phyloP scores from a whole-genome alignment of 2,797 vertebrate genomes.

The Sebastiscus albofasciatus region DNA sequence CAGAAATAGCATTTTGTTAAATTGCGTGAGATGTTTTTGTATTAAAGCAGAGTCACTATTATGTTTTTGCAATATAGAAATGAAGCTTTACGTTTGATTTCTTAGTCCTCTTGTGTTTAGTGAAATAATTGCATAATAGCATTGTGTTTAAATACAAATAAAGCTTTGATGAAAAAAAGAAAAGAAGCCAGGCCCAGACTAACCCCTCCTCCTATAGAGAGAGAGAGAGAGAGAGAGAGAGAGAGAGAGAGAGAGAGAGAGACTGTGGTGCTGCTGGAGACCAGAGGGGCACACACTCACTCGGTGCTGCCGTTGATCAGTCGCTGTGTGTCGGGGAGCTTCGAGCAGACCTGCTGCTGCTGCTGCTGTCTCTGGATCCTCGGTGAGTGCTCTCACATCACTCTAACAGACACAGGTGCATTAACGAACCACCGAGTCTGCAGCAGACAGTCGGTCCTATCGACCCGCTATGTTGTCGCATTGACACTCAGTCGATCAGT shows the following conservation, averaged over 20 bases:
- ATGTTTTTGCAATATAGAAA: too few relatives aligned
- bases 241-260: neutral
- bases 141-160: neutral
- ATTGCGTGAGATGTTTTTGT: too few relatives aligned
- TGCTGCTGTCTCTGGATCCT: neutral
- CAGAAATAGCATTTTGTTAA: too few relatives aligned
- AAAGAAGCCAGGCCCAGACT: neutral
- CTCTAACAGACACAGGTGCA: neutral
- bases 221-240: neutral
- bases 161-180: neutral
- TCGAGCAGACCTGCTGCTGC: too few relatives aligned
- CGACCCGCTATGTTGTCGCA: neutral
- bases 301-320: neutral
- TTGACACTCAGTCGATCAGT: neutral
- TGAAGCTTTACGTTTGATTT: too few relatives aligned
- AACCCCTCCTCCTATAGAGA: slow-evolving; percentile 5
- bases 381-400: slow-evolving; percentile 21
- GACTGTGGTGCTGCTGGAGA: neutral
- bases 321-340: too few relatives aligned
- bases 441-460: neutral
- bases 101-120: too few relatives aligned
- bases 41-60: too few relatives aligned
- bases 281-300: neutral
- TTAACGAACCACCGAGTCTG: neutral
- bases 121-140: too few relatives aligned